A percentile compares a stretch with the other conserved stretches of the same genome.
Conservation (phyloP, 2,113 vertebrate genomes). For the Saccopteryx leptura region DNA sequence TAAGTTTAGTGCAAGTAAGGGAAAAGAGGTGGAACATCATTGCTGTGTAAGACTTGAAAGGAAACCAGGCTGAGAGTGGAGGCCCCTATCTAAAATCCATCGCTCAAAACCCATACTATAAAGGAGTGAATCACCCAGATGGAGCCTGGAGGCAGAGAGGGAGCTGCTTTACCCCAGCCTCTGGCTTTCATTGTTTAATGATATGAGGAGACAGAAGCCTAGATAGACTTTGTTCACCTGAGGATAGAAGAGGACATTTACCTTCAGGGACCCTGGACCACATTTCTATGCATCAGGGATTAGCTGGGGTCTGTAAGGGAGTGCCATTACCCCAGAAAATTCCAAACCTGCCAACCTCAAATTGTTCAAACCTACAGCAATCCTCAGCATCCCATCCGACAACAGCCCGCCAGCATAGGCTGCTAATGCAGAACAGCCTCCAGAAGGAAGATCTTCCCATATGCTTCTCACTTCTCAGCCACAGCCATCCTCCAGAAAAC, state of each 20-base stretch:
- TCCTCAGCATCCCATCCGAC: not conserved
- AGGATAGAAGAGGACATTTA: not conserved
- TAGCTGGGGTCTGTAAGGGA: not conserved
- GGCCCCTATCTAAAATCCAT: not conserved
- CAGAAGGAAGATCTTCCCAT: not conserved
- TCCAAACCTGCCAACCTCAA: not conserved
- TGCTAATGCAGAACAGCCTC: not conserved
- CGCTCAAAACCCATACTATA: not conserved
- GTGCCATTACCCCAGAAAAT: not conserved
- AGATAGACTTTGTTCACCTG: not conserved
- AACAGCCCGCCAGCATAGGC: not conserved
- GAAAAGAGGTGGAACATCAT: not conserved
- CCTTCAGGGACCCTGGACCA: not conserved
- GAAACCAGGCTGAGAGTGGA: not conserved
- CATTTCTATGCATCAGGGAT: not conserved
- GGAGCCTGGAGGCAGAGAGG: not conserved
- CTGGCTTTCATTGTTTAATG: not conserved
- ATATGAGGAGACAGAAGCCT: not conserved
- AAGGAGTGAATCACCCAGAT: not conserved
- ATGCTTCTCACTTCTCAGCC: not conserved
- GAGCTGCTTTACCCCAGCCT: not conserved
- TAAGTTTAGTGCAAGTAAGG: not conserved
- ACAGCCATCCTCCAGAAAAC: not conserved
- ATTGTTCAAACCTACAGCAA: not conserved
- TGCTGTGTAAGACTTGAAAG: not conserved